Conservation (phyloP, 2,113 vertebrate species). For the Lampris megalopsis region DNA sequence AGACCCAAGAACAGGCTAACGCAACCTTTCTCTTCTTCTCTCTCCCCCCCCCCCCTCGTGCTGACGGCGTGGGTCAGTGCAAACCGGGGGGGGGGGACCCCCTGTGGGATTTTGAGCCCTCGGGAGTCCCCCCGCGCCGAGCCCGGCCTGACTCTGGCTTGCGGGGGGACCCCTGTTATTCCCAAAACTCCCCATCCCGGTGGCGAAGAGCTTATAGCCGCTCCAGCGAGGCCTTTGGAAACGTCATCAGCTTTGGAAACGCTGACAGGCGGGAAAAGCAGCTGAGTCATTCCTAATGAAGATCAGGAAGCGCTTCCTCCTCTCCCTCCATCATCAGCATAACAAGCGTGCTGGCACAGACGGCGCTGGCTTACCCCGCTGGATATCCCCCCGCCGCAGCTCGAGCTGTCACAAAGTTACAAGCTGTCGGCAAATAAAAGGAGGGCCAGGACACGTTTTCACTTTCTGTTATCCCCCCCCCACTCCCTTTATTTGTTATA, state of each 20-base stretch:
- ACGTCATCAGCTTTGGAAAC: constrained; percentile 74
- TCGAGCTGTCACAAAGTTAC: constrained; percentile 74
- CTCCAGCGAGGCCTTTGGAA: constrained; percentile 56
- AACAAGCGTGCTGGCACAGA: constrained; percentile 74
- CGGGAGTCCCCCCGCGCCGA: too few species aligned
- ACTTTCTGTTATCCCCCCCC: constrained; percentile 35
- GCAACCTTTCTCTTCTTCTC: background rate
- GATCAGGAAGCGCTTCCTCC: constrained; percentile 76
- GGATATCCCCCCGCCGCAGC: constrained; percentile 67
- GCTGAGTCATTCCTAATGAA: constrained; percentile 82
- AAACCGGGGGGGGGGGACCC: too few species aligned
- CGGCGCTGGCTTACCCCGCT: constrained; percentile 62
- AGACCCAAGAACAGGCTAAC: constrained; percentile 23
- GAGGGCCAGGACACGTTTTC: constrained; percentile 49
- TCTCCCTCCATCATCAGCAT: constrained; percentile 72
- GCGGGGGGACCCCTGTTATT: too few species aligned
- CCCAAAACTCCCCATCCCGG: constrained; percentile 43
- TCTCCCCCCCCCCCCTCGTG: background rate
- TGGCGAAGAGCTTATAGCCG: constrained; percentile 51
- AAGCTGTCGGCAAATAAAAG: constrained; percentile 62
- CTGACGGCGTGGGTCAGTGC: too few species aligned
- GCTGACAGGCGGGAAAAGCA: constrained; percentile 76
- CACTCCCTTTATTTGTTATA: constrained; percentile 50
- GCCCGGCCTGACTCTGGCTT: too few species aligned
- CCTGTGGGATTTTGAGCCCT: too few species aligned